Evolutionary conservation across 2,888 invertebrate genomes (phyloP).

Genomic region (Cheiracanthium punctorium): DNA sequence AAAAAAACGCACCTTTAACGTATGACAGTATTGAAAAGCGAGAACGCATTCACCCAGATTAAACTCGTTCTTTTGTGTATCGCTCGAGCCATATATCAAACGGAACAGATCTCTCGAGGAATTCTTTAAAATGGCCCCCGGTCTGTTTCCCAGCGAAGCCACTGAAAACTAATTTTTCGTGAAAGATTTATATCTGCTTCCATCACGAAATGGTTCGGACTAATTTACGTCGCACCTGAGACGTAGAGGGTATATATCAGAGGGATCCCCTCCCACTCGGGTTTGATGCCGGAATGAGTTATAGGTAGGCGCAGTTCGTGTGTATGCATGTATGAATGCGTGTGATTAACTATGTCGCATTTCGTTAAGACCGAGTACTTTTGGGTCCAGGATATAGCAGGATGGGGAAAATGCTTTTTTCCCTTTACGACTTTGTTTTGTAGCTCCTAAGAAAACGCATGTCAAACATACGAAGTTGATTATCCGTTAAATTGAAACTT

Average conservation of each 20-base stretch:
- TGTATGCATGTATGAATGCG: not conserved
- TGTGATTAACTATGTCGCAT: not conserved
- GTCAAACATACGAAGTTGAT: too few species aligned
- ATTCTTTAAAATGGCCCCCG: not conserved
- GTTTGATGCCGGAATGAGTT: not conserved
- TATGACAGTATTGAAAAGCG: too few species aligned
- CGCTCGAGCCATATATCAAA: not conserved
- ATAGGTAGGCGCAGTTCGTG: not conserved
- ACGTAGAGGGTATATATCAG: conserved; percentile 59
- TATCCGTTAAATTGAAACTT: too few species aligned
- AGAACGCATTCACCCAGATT: not conserved
- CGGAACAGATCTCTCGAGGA: not conserved
- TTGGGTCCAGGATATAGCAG: not conserved
- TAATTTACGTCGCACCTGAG: conserved; percentile 52
- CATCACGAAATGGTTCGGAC: conserved; percentile 62
- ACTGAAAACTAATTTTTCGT: conserved; percentile 66
- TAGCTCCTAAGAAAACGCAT: too few species aligned
- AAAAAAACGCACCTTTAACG: too few species aligned
- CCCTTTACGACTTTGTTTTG: too few species aligned
- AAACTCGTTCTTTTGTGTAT: too few species aligned
- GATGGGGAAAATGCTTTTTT: too few species aligned
- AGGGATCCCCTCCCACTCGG: conserved; percentile 29
- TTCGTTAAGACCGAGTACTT: not conserved
- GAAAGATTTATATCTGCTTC: conserved; percentile 59
- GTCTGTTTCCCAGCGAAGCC: conserved; percentile 35